Conservation (phyloP, 2,113 vertebrate genomes). For the Perca fluviatilis region DNA sequence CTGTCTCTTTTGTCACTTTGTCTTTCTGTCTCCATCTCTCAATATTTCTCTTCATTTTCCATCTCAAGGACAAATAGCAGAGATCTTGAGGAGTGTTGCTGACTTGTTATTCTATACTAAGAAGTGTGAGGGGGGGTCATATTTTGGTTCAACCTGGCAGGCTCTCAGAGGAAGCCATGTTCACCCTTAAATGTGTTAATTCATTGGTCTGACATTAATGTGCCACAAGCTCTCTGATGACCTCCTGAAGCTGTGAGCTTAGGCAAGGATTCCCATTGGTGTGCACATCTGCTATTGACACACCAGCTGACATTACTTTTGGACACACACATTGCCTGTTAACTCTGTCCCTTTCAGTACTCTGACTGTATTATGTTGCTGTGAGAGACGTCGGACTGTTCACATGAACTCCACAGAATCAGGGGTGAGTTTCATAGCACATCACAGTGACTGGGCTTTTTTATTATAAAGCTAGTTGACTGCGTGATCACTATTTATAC, state of each 20-base stretch:
- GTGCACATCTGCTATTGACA: slow-evolving; percentile 44
- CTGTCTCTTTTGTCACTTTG: slow-evolving; percentile 10
- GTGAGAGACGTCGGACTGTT: slow-evolving; percentile 6
- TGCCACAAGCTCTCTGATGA: background rate
- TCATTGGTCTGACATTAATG: slow-evolving; percentile 4
- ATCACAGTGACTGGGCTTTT: background rate
- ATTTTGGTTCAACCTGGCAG: background rate
- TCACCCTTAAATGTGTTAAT: slow-evolving; percentile 32
- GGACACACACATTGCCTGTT: slow-evolving; percentile 3
- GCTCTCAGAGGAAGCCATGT: background rate
- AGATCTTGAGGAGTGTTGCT: slow-evolving; percentile 8
- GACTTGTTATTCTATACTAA: slow-evolving; percentile 27
- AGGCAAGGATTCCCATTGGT: slow-evolving; percentile 25
- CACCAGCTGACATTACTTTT: slow-evolving; percentile 18
- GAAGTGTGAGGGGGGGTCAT: slow-evolving; percentile 1
- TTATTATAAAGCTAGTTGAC: background rate
- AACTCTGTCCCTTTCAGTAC: background rate
- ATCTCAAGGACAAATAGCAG: slow-evolving; percentile 18
- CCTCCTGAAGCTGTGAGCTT: slow-evolving; percentile 22
- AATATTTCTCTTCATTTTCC: background rate
- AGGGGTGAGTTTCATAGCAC: slow-evolving; percentile 52
- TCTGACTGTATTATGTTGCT: slow-evolving; percentile 4
- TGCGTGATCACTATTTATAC: background rate
- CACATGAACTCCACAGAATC: slow-evolving; percentile 23
- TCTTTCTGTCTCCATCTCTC: background rate